These are phyloP conservation scores for Babylonia areolata DNA, from an alignment of 1,140 invertebrate species.

Conservation along the genomic window DNA sequence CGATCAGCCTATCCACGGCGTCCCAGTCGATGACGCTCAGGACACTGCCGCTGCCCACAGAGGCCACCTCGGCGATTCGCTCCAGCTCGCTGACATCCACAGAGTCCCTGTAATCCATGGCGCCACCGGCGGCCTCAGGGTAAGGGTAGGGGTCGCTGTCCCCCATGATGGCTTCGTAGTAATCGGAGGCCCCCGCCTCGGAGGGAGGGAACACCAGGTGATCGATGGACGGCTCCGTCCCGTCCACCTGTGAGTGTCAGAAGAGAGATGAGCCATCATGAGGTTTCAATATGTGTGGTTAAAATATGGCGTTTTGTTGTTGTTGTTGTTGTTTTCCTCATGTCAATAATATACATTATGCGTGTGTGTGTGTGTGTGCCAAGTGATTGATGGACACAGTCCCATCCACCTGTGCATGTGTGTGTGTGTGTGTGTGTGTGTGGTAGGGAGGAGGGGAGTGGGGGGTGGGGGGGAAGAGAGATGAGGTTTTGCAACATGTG, in stretches of 20 bases:
- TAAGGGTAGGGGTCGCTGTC: slow-evolving; percentile 16
- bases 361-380: slow-evolving; percentile 1
- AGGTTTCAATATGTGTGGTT: background rate
- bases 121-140: background rate
- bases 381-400: no score
- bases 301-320: background rate
- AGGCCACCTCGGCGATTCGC: slow-evolving; percentile 67
- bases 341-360: background rate
- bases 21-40: slow-evolving; percentile 75
- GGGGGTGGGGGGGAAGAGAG: no score
- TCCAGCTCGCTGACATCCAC: slow-evolving; percentile 70
- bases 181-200: slow-evolving; percentile 62
- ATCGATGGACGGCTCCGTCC: slow-evolving; percentile 31
- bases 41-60: slow-evolving; percentile 68
- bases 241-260: slow-evolving; percentile 25
- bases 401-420: no score
- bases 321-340: no score
- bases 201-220: slow-evolving; percentile 49
- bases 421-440: background rate
- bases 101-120: slow-evolving; percentile 61
- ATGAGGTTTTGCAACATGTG: no score
- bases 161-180: slow-evolving; percentile 66
- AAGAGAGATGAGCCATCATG: background rate
- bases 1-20: slow-evolving; percentile 69
- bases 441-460: no score